Conservation (phyloP, 2,888 invertebrate genomes). For the Sarcophaga carnaria region DNA sequence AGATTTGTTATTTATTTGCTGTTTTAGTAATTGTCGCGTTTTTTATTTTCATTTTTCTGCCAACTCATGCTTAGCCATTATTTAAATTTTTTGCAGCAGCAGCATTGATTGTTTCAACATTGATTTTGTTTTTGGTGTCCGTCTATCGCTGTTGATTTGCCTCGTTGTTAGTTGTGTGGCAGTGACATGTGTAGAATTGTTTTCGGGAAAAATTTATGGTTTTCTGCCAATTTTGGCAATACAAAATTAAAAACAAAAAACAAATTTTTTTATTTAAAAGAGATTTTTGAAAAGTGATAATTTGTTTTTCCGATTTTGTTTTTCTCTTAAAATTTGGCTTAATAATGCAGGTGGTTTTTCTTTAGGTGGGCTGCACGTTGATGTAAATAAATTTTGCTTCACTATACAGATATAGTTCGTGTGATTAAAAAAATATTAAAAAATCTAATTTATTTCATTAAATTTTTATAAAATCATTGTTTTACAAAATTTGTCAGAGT, state of each 20-base stretch:
- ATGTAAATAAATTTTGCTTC: not conserved
- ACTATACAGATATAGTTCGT: too few relatives aligned
- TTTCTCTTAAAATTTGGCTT: conserved; percentile 4
- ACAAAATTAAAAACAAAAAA: not conserved
- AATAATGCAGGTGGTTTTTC: conserved; percentile 61
- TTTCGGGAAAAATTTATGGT: conserved; percentile 45
- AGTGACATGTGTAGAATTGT: conserved; percentile 65
- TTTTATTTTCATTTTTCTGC: conserved; percentile 36
- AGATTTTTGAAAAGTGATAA: conserved; percentile 65
- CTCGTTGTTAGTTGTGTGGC: conserved; percentile 44
- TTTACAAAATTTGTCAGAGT: too few relatives aligned
- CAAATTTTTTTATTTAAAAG: conserved; percentile 2
- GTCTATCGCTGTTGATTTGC: conserved; percentile 46
- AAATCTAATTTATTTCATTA: not conserved
- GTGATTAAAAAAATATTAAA: too few relatives aligned
- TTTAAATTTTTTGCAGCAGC: conserved; percentile 50
- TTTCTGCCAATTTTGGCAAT: conserved; percentile 19
- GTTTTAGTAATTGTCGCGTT: conserved; percentile 63
- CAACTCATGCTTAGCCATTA: conserved; percentile 64
- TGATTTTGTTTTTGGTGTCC: conserved; percentile 44
- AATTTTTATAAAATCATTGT: not conserved
- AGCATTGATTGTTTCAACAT: conserved; percentile 60
- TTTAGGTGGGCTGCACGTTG: conserved; percentile 50
- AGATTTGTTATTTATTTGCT: conserved; percentile 54
- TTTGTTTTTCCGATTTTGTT: conserved; percentile 7